Conservation (phyloP, 2,888 invertebrate species). For the Cosmia pyralina region DNA sequence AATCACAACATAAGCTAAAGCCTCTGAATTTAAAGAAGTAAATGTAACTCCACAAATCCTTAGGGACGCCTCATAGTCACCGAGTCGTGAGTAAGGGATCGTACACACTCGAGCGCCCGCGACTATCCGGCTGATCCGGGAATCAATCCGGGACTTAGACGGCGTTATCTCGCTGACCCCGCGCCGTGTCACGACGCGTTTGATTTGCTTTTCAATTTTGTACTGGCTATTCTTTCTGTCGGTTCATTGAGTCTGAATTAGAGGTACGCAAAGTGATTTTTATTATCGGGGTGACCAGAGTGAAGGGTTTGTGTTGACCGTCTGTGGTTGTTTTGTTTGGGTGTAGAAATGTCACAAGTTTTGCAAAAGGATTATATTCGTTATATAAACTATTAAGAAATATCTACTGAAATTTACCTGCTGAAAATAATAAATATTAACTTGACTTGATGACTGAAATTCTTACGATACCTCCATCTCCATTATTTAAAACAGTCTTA, state of each 20-base stretch:
- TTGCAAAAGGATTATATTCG: background rate
- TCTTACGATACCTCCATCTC: no score
- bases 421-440: no score
- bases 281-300: conserved; percentile 42
- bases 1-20: conserved; percentile 32
- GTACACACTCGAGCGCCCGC: conserved; percentile 82
- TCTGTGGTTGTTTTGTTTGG: background rate
- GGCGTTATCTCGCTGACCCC: conserved; percentile 87
- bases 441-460: no score
- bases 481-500: no score
- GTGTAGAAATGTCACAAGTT: background rate
- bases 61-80: conserved; percentile 80
- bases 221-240: conserved; percentile 69
- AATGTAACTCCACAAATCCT: conserved; percentile 73
- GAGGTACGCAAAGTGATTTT: conserved; percentile 58
- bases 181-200: conserved; percentile 82
- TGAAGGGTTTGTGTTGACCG: conserved; percentile 39
- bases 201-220: conserved; percentile 82
- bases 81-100: conserved; percentile 87
- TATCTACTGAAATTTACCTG: no score
- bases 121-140: conserved; percentile 84
- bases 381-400: no score
- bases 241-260: conserved; percentile 63
- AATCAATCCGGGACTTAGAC: conserved; percentile 88
- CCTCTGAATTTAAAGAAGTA: conserved; percentile 55